Conservation (phyloP, 2,113 vertebrate genomes). For the Narcine bancroftii region DNA sequence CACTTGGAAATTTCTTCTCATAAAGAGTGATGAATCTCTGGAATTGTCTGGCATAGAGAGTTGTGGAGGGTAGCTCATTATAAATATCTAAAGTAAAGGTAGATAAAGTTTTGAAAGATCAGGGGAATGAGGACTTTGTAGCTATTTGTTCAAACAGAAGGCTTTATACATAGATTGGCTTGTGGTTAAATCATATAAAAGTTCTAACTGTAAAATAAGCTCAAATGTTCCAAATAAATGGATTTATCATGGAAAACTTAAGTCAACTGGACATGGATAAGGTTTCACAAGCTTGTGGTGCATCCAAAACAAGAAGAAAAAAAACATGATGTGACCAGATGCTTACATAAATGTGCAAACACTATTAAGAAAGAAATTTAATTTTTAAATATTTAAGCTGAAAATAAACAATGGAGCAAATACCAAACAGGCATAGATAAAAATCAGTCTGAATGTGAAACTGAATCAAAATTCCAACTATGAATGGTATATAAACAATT, state of each 20-base stretch:
- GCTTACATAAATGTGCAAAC: conserved; percentile 31
- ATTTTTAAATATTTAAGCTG: conserved; percentile 31
- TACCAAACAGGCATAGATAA: background rate
- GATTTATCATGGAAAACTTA: background rate
- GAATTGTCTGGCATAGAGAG: too few relatives aligned
- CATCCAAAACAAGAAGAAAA: conserved; percentile 11
- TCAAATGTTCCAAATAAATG: background rate
- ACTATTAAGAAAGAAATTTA: background rate
- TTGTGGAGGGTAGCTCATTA: too few relatives aligned
- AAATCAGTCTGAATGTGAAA: background rate
- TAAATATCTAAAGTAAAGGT: too few relatives aligned
- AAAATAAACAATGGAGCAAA: conserved; percentile 9
- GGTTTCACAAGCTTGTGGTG: background rate
- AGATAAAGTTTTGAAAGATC: too few relatives aligned
- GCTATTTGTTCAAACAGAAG: background rate
- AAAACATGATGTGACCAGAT: background rate
- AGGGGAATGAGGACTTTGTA: too few relatives aligned
- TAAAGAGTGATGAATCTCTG: too few relatives aligned
- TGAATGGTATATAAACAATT: background rate
- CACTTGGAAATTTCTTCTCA: too few relatives aligned
- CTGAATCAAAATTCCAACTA: background rate
- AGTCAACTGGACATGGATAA: background rate
- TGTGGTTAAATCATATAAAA: background rate
- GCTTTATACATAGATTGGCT: background rate
- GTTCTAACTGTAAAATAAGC: background rate